Base-by-base conservation (phyloP, 2,888 invertebrate species). In the Tribolium freemani region DNA sequence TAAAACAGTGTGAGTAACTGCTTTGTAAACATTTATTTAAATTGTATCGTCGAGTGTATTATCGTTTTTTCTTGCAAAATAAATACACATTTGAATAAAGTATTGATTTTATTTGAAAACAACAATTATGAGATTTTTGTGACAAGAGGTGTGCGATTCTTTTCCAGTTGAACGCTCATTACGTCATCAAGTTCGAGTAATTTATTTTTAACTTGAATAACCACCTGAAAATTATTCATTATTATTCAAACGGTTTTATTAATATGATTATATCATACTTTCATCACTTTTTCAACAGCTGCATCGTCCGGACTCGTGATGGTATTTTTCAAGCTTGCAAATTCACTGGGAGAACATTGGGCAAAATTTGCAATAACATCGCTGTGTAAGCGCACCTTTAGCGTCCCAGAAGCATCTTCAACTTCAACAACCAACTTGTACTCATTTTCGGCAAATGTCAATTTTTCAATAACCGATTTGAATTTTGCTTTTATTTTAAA, bases 401-500 rank as follows among this genome's bases (percentile, higher is more conserved):
- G 75, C 60, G 84, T 87, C 1, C 88, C 90, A 3, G 89, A 90
- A 11, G 87, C 88, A 83, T 92, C 92, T 5, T 87, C 87, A 54
- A 92, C 84, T 5, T 87, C 88, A 73, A 90, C 90, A 67, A 87
- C 88, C 26, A 92, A 84, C 79, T 87, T 87, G 90, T 91, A 92
- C 0, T 84, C 86, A 0, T 87, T 85, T 73, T 89, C 88, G 9
- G 86, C 86, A 1, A 90, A 87, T 0, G 87, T 86, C 72, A 93
- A 82, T 79, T 90, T 91, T 4, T 90, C 88, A 4, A 89, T 78
- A 10, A 91, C 82, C 58, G 85, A 87, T 79, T 88, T 86, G 67
- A 91, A 89, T 80, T 89, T 90, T 0, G 88, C 92, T 79, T 88
- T 90, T 0, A 92, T 88, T 75, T 85, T 89, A 71, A 88, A 90